A percentile compares a stretch with the other conserved stretches of the same genome.
Evolutionary conservation across 2,113 vertebrate genomes (phyloP).

Genomic region (Clarias gariepinus): DNA sequence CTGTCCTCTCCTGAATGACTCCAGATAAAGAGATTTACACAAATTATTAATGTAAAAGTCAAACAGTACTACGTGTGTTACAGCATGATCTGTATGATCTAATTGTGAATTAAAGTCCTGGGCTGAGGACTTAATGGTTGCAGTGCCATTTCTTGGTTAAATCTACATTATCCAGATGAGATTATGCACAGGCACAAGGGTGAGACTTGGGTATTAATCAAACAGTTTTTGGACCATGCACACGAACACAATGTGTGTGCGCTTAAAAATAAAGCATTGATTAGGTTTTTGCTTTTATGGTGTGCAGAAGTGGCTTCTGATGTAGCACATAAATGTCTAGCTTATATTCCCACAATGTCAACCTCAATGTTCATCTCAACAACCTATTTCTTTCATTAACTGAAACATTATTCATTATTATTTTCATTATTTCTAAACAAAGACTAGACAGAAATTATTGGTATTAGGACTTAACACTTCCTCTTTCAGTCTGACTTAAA

Average conservation of each 20-base stretch:
- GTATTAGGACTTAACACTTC: neutral
- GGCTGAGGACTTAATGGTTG: neutral
- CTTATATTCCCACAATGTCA: neutral
- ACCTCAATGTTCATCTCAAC: neutral
- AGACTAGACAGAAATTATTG: neutral
- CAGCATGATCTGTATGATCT: neutral
- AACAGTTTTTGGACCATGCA: neutral
- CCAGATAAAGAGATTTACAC: neutral
- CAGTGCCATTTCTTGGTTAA: neutral
- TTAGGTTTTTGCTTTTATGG: neutral
- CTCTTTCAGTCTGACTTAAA: conserved; percentile 34
- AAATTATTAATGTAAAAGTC: neutral
- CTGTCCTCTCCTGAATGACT: neutral
- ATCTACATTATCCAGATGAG: neutral
- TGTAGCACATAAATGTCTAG: neutral
- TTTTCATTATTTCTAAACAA: neutral
- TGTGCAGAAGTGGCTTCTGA: neutral
- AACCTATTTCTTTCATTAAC: neutral
- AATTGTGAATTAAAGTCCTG: neutral
- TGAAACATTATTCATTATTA: too few species aligned
- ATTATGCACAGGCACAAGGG: neutral
- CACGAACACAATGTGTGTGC: neutral
- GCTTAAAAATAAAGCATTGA: neutral
- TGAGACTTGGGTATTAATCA: neutral
- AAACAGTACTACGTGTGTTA: neutral